Evolutionary conservation across 2,888 invertebrate species (phyloP).

Genomic region (Gryllus longicercus): DNA sequence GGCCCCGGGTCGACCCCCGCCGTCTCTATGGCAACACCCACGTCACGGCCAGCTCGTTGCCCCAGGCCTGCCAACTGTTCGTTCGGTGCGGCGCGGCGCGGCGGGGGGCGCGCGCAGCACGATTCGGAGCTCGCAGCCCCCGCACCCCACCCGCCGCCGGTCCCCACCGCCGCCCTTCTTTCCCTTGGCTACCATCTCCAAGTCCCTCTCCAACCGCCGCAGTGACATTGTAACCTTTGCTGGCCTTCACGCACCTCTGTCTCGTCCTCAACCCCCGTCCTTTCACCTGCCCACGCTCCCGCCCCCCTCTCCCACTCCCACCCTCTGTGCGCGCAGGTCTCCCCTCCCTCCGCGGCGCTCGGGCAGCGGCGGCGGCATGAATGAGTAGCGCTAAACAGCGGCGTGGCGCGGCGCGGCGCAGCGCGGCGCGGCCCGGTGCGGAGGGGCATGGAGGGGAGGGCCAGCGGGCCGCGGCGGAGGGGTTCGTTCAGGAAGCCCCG

Average conservation of each 20-base stretch:
- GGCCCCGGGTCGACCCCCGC: constrained; percentile 10
- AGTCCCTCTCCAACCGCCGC: no score
- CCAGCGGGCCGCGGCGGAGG: not conserved
- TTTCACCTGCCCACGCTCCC: not conserved
- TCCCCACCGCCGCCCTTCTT: no score
- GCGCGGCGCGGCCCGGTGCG: not conserved
- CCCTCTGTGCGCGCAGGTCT: not conserved
- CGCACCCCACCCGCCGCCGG: no score
- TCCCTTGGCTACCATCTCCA: no score
- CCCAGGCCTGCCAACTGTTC: not conserved
- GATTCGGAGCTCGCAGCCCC: no score
- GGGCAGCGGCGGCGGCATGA: not conserved
- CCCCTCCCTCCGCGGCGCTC: not conserved
- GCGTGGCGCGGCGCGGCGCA: not conserved
- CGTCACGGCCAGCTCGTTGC: not conserved
- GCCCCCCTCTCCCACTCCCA: not conserved
- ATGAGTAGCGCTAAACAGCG: not conserved
- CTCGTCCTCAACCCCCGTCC: no score
- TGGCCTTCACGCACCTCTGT: no score
- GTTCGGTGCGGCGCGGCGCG: not conserved
- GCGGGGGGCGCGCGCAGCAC: not conserved
- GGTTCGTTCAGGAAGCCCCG: constrained; percentile 8
- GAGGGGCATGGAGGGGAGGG: not conserved
- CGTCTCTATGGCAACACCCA: constrained; percentile 7
- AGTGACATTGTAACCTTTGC: no score